Evolutionary conservation across 2,888 invertebrate species (phyloP).

Genomic region (Tanytarsus gracilentus): DNA sequence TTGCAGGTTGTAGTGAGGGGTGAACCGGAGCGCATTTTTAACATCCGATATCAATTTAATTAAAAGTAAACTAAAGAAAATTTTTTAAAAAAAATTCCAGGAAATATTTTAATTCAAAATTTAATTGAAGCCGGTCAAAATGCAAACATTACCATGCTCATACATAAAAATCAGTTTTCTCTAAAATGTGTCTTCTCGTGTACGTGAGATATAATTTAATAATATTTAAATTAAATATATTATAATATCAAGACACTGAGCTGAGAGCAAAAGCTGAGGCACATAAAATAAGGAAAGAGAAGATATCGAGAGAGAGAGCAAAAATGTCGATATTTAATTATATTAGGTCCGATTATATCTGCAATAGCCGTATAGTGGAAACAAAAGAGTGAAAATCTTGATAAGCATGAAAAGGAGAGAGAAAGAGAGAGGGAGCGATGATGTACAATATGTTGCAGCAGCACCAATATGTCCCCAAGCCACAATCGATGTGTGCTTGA

Average conservation of each 20-base stretch:
- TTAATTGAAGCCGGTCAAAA: no score
- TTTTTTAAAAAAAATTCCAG: no score
- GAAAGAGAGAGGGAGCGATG: no score
- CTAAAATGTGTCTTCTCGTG: slow-evolving; percentile 4
- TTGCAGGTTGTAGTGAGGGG: no score
- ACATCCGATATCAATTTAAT: no score
- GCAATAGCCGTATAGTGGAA: not conserved
- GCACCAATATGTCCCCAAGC: slow-evolving; percentile 23
- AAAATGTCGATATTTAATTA: slow-evolving; percentile 21
- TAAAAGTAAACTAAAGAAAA: no score
- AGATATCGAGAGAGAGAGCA: not conserved
- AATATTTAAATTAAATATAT: slow-evolving; percentile 18
- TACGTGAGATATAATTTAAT: slow-evolving; percentile 24
- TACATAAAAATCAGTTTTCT: not conserved
- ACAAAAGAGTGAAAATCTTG: slow-evolving; percentile 7
- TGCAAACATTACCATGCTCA: no score
- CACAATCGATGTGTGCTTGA: slow-evolving; percentile 3
- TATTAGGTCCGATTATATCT: slow-evolving; percentile 23
- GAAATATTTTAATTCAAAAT: no score
- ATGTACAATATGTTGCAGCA: not conserved
- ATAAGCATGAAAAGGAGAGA: slow-evolving; percentile 20
- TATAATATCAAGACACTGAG: not conserved
- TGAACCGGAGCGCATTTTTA: no score
- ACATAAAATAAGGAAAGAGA: not conserved
- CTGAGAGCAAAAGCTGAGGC: not conserved